Evolutionary conservation across 2,797 vertebrate species (phyloP), one percentile per base, ranked within the genome.

Genomic region (Lates japonicus): DNA sequence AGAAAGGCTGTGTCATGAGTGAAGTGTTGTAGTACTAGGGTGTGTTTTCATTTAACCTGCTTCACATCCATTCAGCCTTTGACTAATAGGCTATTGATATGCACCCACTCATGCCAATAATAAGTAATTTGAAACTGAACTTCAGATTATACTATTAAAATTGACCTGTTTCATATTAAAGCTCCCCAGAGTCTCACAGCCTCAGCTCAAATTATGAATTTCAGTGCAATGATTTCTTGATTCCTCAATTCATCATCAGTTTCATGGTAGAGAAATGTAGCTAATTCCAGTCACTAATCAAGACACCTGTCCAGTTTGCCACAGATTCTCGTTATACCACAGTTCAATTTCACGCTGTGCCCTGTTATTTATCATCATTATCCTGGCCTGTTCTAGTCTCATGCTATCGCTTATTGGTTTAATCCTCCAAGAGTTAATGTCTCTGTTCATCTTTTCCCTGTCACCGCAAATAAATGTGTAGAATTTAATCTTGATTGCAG

Each of bases 301-400:
- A 39, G 68, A 33, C 70, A 35, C 60, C 64, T 78, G 59, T 76
- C 49, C 35, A 29, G 17, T 68, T 75, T 3, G 6, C 61, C n/a
- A 25, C 67, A 67, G 51, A 14, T 70, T 78, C 11, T 33, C 49
- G 35, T 71, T 25, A 61, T 66, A 39, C 44, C 71, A 39, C 46
- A 58, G 25, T 82, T 85, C 57, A 73, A 67, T 82, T 80, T 83
- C 70, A 73, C 37, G 42, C 80, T 74, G 25, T 76, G 46, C 70
- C 60, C 52, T 66, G 20, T 63, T 63, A 76, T 74, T 62, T 68
- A 37, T 70, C 44, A 70, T 80, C 31, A 46, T n/a, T n/a, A n/a
- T 46, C 41, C 42, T 57, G 42, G 20, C 22, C 55, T 19, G 39
- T 52, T 74, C 16, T n/a, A 29, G 12, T 63, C 35, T 52, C 7